Evolutionary conservation across 2,888 invertebrate species (phyloP).

Genomic region (Yponomeuta cagnagella): DNA sequence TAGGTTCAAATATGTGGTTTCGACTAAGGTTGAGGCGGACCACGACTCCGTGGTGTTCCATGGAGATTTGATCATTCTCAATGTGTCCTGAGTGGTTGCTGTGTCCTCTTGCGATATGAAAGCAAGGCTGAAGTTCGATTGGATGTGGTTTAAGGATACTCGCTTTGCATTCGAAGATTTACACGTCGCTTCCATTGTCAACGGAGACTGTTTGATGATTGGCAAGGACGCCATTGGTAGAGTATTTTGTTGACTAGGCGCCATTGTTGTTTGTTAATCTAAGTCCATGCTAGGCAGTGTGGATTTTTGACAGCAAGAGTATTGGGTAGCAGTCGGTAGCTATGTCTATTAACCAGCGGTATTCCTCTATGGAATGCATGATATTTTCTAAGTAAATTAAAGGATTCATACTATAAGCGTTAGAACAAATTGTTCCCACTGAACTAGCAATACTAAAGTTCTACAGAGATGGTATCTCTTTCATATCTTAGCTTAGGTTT

Average conservation of each 20-base stretch:
- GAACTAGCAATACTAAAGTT: background rate
- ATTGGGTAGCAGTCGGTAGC: slow-evolving; percentile 57
- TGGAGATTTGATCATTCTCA: background rate
- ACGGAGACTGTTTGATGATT: background rate
- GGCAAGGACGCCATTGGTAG: background rate
- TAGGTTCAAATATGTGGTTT: background rate
- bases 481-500: background rate
- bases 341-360: slow-evolving; percentile 54
- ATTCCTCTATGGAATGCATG: slow-evolving; percentile 43
- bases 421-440: too few relatives aligned
- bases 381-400: slow-evolving; percentile 40
- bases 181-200: background rate
- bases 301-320: slow-evolving; percentile 49
- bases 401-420: slow-evolving; percentile 41
- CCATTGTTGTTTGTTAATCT: background rate
- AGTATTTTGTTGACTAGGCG: too few relatives aligned
- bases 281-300: slow-evolving; percentile 31
- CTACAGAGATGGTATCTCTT: background rate
- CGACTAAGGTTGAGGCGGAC: background rate
- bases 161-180: background rate
- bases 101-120: background rate
- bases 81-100: background rate
- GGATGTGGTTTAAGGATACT: background rate
- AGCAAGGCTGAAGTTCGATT: background rate
- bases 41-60: background rate